Percentiles rank a stretch among this genome's conserved stretches.
These are phyloP conservation scores for Halisarca cf. caerulea DNA, from an alignment of 37 sponge, comb jelly and placozoan genomes.

Conservation along the genomic window DNA sequence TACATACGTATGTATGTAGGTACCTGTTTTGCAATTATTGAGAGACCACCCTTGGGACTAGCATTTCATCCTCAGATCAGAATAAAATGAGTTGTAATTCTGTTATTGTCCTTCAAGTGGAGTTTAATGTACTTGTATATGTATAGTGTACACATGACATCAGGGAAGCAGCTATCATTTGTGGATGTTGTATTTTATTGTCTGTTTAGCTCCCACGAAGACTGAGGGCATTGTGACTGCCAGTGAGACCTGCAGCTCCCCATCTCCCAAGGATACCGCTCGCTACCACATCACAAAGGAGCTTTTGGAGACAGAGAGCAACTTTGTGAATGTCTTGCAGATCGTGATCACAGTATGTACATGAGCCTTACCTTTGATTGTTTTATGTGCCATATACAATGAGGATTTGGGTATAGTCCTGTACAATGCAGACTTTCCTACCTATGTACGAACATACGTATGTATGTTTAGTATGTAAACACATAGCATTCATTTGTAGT, in stretches of 20 bases:
- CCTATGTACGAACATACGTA: not conserved
- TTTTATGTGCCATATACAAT: no score
- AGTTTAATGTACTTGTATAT: no score
- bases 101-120: no score
- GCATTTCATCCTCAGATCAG: no score
- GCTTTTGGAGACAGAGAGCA: slow-evolving; percentile 90
- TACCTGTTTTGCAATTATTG: no score
- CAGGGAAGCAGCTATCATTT: not conserved
- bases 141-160: no score
- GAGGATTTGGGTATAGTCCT: no score
- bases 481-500: no score
- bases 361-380: no score
- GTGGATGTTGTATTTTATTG: not conserved
- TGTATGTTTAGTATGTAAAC: not conserved
- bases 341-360: slow-evolving; percentile 69
- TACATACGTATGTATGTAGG: not conserved
- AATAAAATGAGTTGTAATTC: no score
- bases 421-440: not conserved
- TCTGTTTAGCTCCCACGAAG: slow-evolving; percentile 12
- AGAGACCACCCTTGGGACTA: no score
- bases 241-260: not conserved
- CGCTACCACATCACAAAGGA: slow-evolving; percentile 80
- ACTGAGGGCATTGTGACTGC: slow-evolving; percentile 11
- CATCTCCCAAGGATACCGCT: slow-evolving; percentile 50
- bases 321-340: slow-evolving; percentile 81